Evolutionary conservation across 2,888 invertebrate species (phyloP), one percentile per base, ranked within the genome.

Genomic region (Oscheius sp.): DNA sequence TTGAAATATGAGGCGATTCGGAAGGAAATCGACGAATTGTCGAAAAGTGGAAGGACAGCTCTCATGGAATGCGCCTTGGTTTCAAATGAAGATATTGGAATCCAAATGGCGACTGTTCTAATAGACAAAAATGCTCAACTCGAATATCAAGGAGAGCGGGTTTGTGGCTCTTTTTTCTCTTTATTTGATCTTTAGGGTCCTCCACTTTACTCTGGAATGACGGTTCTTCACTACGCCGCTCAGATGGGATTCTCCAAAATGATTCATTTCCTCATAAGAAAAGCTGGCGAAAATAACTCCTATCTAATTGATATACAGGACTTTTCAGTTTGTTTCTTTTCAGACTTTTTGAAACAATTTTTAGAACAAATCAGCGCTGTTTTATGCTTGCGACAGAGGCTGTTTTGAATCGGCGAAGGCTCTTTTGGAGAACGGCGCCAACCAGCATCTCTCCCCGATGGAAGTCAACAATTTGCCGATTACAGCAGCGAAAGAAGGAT

Each of bases 31-130:
- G 55, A 55, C 34, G 37, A 33, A 34, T 0, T 33, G 33, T 55
- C 55, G 17, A 17, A 17, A 2, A 55, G 55, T 34, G 55, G 55
- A 33, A 55, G 34, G 34, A 55, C 55, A 12, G 34, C 55, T 17
- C 34, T 55, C 8, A 55, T 55, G 55, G 55, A 55, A n/a, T 55
- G 55, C 20, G 55, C 55, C 17, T 34, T 55, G 5, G 4, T 6
- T 3, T 2, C 15, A 4, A 23, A 8, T 6, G 52, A 27, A 10
- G 42, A 42, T 17, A 25, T 20, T 10, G 34, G 55, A 2, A 17
- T 34, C 0, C 33, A 55, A 34, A 55, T 55, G 55, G 55, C 55
- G 8, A 34, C 20, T 4, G 6, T 33, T 20, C 12, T 33, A 23
- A 23, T 29, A 1, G 33, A 20, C 20, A 55, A 34, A 0, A 34